These are phyloP conservation scores for Mola mola DNA, from an alignment of 2,113 vertebrate species.

Conservation along the genomic window DNA sequence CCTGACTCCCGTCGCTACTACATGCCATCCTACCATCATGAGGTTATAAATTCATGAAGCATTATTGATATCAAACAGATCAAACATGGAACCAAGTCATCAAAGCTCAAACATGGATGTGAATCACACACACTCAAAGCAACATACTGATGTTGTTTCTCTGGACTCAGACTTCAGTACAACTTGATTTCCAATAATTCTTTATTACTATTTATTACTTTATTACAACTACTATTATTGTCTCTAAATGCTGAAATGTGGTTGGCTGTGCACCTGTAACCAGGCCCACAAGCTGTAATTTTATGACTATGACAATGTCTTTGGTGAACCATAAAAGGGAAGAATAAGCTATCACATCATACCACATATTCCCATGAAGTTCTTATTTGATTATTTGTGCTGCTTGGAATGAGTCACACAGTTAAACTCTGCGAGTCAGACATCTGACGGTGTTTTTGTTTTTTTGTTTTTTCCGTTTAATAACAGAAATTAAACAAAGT, in stretches of 20 bases:
- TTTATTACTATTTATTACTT: no score
- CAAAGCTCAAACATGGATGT: background rate
- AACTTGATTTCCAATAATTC: no score
- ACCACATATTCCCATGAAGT: conserved; percentile 21
- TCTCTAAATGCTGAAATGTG: no score
- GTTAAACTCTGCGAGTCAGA: no score
- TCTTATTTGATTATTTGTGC: conserved; percentile 23
- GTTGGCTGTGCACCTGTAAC: no score
- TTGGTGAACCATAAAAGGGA: conserved; percentile 32
- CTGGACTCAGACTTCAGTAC: background rate
- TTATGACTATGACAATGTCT: conserved; percentile 15
- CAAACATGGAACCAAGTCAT: background rate
- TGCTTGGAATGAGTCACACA: conserved; percentile 3
- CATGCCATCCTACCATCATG: background rate
- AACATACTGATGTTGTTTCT: background rate
- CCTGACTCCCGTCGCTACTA: background rate
- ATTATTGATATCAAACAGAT: background rate
- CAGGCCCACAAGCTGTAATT: background rate
- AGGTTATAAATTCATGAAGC: background rate
- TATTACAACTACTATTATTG: no score
- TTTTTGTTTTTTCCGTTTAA: no score
- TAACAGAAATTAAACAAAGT: no score
- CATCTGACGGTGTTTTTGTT: background rate
- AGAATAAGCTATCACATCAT: background rate
- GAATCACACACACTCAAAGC: background rate